Evolutionary conservation across 1,140 invertebrate species (phyloP).

Genomic region (Ganaspis sp.): DNA sequence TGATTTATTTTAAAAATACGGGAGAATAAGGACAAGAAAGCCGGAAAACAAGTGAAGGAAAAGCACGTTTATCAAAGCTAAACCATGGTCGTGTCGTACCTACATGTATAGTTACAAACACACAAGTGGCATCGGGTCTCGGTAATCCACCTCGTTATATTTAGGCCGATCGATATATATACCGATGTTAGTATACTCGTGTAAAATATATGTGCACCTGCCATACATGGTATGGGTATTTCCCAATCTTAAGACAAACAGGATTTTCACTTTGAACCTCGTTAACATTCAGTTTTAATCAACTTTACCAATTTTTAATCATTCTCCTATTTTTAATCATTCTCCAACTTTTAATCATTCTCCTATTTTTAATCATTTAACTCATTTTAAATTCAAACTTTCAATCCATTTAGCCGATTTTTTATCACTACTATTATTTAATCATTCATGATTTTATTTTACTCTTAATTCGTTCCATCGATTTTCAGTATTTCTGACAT

Average conservation of each 20-base stretch:
- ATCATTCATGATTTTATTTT: too few species aligned
- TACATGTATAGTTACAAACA: slow-evolving; percentile 24
- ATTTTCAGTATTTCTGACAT: too few species aligned
- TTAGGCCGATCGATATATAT: slow-evolving; percentile 71
- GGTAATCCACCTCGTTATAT: slow-evolving; percentile 61
- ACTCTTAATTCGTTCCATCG: too few species aligned
- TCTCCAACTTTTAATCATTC: too few species aligned
- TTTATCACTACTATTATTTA: too few species aligned
- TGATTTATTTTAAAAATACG: slow-evolving; percentile 3
- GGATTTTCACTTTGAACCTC: neutral
- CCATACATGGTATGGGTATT: slow-evolving; percentile 48
- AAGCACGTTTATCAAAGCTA: slow-evolving; percentile 23
- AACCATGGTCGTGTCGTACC: slow-evolving; percentile 36
- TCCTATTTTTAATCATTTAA: too few species aligned
- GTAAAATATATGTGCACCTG: slow-evolving; percentile 48
- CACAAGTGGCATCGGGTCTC: slow-evolving; percentile 44
- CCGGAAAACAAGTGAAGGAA: neutral
- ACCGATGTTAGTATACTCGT: slow-evolving; percentile 64
- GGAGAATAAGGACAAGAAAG: neutral
- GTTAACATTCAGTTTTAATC: neutral
- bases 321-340: neutral
- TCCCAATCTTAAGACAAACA: neutral
- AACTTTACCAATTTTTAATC: neutral
- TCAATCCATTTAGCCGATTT: too few species aligned
- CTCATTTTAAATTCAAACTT: too few species aligned